phyloP scores from a whole-genome alignment of 1,140 invertebrate genomes.

The Latrodectus geometricus region DNA sequence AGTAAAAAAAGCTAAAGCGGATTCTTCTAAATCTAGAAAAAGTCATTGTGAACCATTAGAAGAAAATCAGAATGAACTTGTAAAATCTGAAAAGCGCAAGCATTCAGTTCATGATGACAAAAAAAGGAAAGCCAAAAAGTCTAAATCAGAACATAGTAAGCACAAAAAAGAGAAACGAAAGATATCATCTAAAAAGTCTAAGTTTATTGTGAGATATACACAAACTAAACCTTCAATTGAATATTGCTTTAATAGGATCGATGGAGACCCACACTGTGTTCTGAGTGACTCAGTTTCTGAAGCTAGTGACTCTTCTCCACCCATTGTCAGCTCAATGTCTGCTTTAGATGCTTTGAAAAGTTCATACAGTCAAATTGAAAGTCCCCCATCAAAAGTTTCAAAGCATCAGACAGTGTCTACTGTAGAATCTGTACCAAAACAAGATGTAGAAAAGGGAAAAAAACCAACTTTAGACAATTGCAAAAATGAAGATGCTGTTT shows the following conservation, averaged over 20 bases:
- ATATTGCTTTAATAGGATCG: slow-evolving; percentile 63
- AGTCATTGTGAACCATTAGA: neutral
- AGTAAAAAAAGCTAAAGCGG: neutral
- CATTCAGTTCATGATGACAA: neutral
- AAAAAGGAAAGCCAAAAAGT: neutral
- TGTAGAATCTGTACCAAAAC: neutral
- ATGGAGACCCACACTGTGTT: slow-evolving; percentile 4
- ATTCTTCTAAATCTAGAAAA: neutral
- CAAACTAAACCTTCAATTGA: slow-evolving; percentile 51
- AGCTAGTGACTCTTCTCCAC: neutral
- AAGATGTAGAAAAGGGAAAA: neutral
- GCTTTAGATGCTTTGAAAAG: slow-evolving; percentile 44
- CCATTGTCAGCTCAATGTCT: neutral
- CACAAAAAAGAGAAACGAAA: neutral
- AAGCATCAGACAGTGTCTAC: neutral
- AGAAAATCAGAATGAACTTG: neutral
- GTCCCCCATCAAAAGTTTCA: neutral
- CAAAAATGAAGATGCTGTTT: neutral
- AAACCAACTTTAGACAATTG: neutral
- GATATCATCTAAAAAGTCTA: neutral
- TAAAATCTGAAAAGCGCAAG: neutral
- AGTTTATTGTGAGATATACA: slow-evolving; percentile 61
- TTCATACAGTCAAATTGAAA: slow-evolving; percentile 36
- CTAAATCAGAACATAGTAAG: neutral
- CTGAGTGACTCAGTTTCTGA: neutral